These are phyloP conservation scores for Ammodytes dubius DNA, from an alignment of 2,113 vertebrate genomes.

Conservation along the genomic window DNA sequence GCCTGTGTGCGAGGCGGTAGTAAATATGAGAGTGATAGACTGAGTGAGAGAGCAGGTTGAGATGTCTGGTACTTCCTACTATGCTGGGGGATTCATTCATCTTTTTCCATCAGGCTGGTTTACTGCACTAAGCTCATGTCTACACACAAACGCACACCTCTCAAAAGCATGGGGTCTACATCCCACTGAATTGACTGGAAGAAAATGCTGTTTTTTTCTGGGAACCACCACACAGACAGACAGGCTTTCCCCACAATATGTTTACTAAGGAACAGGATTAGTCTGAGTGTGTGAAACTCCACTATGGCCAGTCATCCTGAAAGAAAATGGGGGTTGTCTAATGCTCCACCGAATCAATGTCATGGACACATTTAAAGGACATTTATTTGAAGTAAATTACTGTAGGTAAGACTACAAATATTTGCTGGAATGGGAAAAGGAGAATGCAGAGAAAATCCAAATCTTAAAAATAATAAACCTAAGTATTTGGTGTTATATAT, in stretches of 20 bases:
- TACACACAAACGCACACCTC: background rate
- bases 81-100: slow-evolving; percentile 40
- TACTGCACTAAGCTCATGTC: background rate
- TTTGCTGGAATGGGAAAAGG: too few relatives aligned
- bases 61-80: slow-evolving; percentile 5
- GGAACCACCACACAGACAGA: background rate
- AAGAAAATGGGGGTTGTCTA: background rate
- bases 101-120: slow-evolving; percentile 17
- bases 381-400: background rate
- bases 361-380: background rate
- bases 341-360: background rate
- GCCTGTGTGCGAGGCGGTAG: slow-evolving; percentile 21
- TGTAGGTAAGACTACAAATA: too few relatives aligned
- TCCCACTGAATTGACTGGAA: background rate
- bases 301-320: too few relatives aligned
- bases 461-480: too few relatives aligned
- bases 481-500: too few relatives aligned
- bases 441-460: too few relatives aligned
- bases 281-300: background rate
- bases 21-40: slow-evolving; percentile 44
- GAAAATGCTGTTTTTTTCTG: background rate
- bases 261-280: background rate
- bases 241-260: background rate
- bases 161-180: background rate
- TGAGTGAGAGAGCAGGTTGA: slow-evolving; percentile 32